Conservation (phyloP, 1,140 invertebrate genomes). For the Xylocopa sonorina region DNA sequence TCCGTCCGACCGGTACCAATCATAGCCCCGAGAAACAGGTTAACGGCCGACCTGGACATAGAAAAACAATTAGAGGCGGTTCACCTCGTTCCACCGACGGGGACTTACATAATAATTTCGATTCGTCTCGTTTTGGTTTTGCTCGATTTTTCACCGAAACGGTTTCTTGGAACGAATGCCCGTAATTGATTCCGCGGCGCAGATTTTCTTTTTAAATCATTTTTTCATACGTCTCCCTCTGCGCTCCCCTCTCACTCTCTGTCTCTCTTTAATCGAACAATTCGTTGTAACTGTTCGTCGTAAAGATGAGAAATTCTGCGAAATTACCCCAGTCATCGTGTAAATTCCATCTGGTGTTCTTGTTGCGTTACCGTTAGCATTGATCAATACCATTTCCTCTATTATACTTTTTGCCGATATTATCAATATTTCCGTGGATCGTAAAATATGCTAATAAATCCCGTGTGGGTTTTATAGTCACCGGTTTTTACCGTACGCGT, state of each 20-base stretch:
- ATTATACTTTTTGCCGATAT: neutral
- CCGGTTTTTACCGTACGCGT: neutral
- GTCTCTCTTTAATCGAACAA: neutral
- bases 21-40: conserved; percentile 40
- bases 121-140: neutral
- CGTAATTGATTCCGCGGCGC: no score
- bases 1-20: conserved; percentile 47
- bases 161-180: neutral
- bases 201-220: neutral
- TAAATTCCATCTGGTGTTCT: neutral
- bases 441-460: neutral
- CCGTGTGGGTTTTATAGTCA: no score
- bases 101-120: neutral
- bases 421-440: neutral
- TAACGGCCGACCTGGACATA: conserved; percentile 24
- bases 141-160: no score
- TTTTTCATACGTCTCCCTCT: neutral
- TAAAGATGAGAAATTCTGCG: no score
- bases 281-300: no score
- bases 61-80: conserved; percentile 55
- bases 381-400: neutral
- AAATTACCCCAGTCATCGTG: neutral
- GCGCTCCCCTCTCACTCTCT: neutral
- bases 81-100: conserved; percentile 1
- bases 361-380: no score